Base-by-base conservation (phyloP, 2,888 invertebrate genomes). In the Harpalus rubripes region DNA sequence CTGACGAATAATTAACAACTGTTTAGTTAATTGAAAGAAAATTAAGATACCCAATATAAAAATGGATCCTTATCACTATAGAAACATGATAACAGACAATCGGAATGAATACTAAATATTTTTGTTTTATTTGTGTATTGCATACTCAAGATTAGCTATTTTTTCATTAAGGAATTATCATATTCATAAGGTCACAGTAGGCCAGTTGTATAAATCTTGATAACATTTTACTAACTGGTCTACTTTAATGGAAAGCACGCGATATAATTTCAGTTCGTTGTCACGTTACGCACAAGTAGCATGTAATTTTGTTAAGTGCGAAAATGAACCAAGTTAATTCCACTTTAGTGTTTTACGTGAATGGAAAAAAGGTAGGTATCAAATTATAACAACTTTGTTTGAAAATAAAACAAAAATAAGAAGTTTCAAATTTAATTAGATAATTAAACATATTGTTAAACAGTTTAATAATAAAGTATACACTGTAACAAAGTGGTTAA, bases 361-460 rank as follows among this genome's bases (percentile, higher is more conserved):
- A 94, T 88, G 93, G 94, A 32, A 92, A 92, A 87, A 93, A 93
- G 92, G 93, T 93, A 90, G 88, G 68, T 12, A 12, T 18, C 2
- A 10, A 52, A 6, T 52, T 32, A 5, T 32, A 32, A 32, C 32
- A 32, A 32, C 32, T 5, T 32, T 22, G 22, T 32, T 32, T 32
- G 5, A 32, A 32, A 4, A 32, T 32, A 32, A 52, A 52, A 52
- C 12, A 52, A 52, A 52, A 52, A 52, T 52, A 52, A 52, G 32
- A 22, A 59, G 18, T 80, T 83, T 81, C 32, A 32, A 32, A 32
- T 32, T 32, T 32, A 32, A 32, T 32, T 32, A 32, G 4, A 5
- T 32, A 32, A 1, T 32, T 32, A 32, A n/a, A n/a, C n/a, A n/a
- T n/a, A 32, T 32, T 16, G 81, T 82, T 81, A 74, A 56, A 16